Evolutionary conservation across 2,113 vertebrate genomes (phyloP), one percentile per base, ranked within the genome.

Genomic region (Hippocampus mohnikei): DNA sequence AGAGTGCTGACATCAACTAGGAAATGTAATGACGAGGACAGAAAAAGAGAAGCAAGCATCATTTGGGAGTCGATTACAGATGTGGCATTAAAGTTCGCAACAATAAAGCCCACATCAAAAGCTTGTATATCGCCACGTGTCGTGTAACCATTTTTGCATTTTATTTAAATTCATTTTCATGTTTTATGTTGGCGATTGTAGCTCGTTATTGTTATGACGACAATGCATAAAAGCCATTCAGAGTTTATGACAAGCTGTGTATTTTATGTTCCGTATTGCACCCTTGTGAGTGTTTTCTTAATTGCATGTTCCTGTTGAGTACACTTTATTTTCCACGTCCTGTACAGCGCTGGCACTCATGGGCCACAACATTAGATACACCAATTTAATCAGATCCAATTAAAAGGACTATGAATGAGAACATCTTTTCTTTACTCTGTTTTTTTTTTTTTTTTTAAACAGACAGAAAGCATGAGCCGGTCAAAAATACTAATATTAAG

Each of bases 1-100:
- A 88, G 88, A 86, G 81, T 85, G 90, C 89, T 90, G 89, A 91
- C 79, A 82, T 85, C 84, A 71, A 73, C 80, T 83, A 74, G 78
- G 69, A 83, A 80, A 79, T 84, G 77, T 81, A 82, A 82, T 46
- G 59, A 79, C 75, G 82, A 21, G 71, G 72, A 72, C 81, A 75
- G 73, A 84, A 87, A 76, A 78, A 62, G 73, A 73, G 77, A 75
- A 76, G 75, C 70, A 61, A 70, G 69, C 58, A 87, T 81, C 74
- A 67, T 80, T 73, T 69, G 56, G 52, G 60, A 69, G 33, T 61
- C 70, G 21, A 78, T 68, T 70, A 74, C 69, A 73, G 42, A 58
- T 77, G 67, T 78, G 69, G 74, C 71, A 56, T 56, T 72, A 52
- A 21, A 46, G 71, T 33, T 55, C 73, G 25, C 64, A 18, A 60